Base-by-base conservation (phyloP, 92 coral and sea anemone species). In the Siderastrea radians region DNA sequence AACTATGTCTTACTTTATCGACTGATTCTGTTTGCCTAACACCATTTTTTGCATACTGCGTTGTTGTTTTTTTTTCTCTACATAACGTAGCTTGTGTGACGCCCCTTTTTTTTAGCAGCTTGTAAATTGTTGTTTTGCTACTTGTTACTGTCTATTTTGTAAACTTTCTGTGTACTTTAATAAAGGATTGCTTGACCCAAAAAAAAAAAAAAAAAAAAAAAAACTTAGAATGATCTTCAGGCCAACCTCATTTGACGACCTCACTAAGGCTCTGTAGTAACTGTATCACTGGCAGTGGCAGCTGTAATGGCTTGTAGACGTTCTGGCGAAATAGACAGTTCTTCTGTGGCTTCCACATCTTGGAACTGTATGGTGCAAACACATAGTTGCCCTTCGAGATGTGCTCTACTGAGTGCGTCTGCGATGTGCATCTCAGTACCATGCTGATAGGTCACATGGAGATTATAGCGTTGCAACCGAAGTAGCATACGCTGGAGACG, bases 401-500 rank as follows among this genome's bases (percentile, higher is more conserved):
- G 81, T 77, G 72, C 81, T 5, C 68, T 60, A 81, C 61, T 61
- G 16, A 81, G 77, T 15, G 72, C 68, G 69, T 81, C 86, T 49
- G 88, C 88, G 60, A 72, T 71, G 59, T 66, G 64, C 81, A 84
- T 46, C 15, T 84, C 79, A 45, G 68, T 65, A 14, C 76, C 76
- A 5, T 61, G 55, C 63, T 81, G 49, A 49, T 81, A 66, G 54
- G 46, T 10, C 50, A 81, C 65, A 48, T 81, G 65, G 54, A 81
- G 51, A 38, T 81, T 57, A 48, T 15, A 81, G 51, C 55, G 49
- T 50, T 76, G 52, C 14, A 76, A 14, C 8, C 66, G 66, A 49
- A 76, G 26, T 49, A 76, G 81, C 81, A 76, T 16, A 38, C 76
- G 45, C 75, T 81, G 85, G 14, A 66, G 75, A 44, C 76, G 74